phyloP scores from a whole-genome alignment of 2,888 invertebrate genomes.

The Andrena camellia region DNA sequence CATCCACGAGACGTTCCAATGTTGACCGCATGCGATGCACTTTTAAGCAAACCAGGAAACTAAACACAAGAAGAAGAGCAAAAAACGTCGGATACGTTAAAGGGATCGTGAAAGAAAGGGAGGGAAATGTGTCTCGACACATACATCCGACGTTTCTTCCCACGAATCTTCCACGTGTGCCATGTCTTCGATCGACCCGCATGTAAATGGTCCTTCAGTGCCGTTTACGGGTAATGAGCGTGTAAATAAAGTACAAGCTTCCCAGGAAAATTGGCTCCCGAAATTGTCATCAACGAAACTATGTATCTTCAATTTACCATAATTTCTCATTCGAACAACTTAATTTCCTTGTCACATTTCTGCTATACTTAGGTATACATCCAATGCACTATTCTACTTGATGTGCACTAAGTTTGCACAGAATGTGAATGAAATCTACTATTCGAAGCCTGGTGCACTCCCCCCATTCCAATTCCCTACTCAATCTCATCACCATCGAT shows the following conservation, averaged over 20 bases:
- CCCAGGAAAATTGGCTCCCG: constrained; percentile 20
- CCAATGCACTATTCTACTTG: no score
- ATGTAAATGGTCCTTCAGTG: constrained; percentile 28
- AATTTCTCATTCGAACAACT: no score
- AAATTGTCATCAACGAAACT: background rate
- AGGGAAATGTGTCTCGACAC: constrained; percentile 16
- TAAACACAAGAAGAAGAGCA: constrained; percentile 24
- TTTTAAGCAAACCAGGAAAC: constrained; percentile 54
- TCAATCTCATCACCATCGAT: constrained; percentile 1
- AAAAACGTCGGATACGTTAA: constrained; percentile 13
- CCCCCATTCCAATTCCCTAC: no score
- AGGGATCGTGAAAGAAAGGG: constrained; percentile 31
- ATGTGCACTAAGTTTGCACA: no score
- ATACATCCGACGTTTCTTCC: constrained; percentile 29
- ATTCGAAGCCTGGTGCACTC: no score
- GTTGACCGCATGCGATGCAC: constrained; percentile 24
- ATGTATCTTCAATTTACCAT: background rate
- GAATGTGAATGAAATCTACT: no score
- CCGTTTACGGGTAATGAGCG: constrained; percentile 6
- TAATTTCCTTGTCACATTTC: no score
- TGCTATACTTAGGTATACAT: no score
- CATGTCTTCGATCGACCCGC: constrained; percentile 42
- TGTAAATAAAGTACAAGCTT: constrained; percentile 24
- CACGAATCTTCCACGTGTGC: constrained; percentile 45
- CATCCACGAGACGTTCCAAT: constrained; percentile 30